Conservation (phyloP, 2,113 vertebrate species). For the Mystacornis crossleyi region DNA sequence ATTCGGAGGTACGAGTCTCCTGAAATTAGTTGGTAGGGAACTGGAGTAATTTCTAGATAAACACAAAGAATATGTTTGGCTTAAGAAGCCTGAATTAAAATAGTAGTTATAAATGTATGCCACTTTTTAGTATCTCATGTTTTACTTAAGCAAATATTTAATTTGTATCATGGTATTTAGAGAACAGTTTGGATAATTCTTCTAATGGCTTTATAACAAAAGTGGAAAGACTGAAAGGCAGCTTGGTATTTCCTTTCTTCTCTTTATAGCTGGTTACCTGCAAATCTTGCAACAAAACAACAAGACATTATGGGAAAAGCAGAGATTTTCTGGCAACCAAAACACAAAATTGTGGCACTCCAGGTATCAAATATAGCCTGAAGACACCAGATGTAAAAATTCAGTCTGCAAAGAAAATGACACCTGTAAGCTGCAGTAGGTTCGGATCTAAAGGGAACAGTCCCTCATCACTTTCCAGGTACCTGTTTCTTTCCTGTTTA, state of each 20-base stretch:
- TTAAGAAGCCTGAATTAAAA: not conserved
- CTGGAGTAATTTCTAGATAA: not conserved
- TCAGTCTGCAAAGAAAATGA: constrained; percentile 53
- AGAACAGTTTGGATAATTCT: not conserved
- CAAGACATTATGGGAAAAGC: constrained; percentile 79
- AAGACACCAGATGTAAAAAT: constrained; percentile 61
- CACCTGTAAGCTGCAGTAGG: constrained; percentile 1
- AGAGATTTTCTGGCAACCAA: constrained; percentile 74
- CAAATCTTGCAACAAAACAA: constrained; percentile 84
- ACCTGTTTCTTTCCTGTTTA: not conserved
- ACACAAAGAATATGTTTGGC: not conserved
- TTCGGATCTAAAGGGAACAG: constrained; percentile 65
- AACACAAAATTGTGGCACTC: constrained; percentile 58
- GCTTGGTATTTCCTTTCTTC: not conserved
- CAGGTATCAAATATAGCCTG: constrained; percentile 42
- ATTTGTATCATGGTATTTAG: not conserved
- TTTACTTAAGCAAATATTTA: not conserved
- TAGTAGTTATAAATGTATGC: not conserved
- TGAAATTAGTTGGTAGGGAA: not conserved
- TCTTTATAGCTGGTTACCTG: constrained; percentile 86
- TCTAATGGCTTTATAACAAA: not conserved
- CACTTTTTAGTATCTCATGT: not conserved
- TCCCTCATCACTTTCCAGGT: constrained; percentile 71
- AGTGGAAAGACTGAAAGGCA: not conserved
- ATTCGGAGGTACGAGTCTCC: not conserved